These are phyloP conservation scores for Stercorarius parasiticus DNA, from an alignment of 2,113 vertebrate genomes.

Conservation along the genomic window DNA sequence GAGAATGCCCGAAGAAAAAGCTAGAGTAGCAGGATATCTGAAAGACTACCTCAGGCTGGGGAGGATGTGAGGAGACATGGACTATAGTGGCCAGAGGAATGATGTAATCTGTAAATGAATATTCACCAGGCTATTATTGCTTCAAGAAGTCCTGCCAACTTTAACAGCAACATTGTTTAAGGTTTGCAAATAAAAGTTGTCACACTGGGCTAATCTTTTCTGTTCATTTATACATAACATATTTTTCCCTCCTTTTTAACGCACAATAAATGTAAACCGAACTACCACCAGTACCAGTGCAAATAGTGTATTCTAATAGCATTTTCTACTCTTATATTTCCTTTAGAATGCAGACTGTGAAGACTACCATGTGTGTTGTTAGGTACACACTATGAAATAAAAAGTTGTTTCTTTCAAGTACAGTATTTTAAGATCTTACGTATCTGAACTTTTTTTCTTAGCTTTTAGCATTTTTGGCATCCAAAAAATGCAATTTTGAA, in stretches of 20 bases:
- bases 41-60: neutral
- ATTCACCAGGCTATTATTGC: neutral
- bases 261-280: accelerated
- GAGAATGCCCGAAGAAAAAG: neutral
- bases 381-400: neutral
- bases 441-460: neutral
- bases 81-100: neutral
- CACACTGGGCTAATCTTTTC: neutral
- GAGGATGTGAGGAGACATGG: neutral
- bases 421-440: neutral
- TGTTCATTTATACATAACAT: accelerated
- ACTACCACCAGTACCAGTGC: neutral
- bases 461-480: neutral
- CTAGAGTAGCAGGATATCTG: neutral
- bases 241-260: neutral
- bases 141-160: neutral
- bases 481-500: neutral
- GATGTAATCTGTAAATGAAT: neutral
- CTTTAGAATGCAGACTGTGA: neutral
- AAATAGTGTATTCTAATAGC: neutral
- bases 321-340: neutral
- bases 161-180: neutral
- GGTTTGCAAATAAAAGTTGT: neutral
- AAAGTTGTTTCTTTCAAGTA: neutral
- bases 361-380: neutral